phyloP scores from a whole-genome alignment of 2,888 invertebrate genomes.

The Erannis defoliaria region DNA sequence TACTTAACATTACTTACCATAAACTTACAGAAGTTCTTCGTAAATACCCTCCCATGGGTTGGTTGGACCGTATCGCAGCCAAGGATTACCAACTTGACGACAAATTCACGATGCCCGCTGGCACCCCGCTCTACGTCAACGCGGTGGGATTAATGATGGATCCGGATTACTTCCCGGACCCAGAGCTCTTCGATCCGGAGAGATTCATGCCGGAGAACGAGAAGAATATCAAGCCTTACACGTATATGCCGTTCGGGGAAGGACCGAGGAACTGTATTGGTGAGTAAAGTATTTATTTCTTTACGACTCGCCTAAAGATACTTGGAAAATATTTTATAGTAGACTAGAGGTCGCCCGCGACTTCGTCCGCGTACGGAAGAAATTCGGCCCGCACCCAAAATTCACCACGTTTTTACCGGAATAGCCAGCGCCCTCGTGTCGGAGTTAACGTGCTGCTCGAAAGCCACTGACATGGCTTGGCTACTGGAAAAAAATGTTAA shows the following conservation, averaged over 20 bases:
- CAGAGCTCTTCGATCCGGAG: conserved; percentile 82
- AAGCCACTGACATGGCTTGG: too few relatives aligned
- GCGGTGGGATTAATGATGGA: conserved; percentile 66
- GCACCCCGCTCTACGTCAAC: conserved; percentile 62
- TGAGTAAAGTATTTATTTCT: conserved; percentile 39
- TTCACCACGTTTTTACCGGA: too few relatives aligned
- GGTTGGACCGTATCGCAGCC: conserved; percentile 59
- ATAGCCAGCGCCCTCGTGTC: too few relatives aligned
- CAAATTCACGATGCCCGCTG: conserved; percentile 56
- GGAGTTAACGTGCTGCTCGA: too few relatives aligned
- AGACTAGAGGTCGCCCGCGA: too few relatives aligned
- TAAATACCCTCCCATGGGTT: conserved; percentile 65
- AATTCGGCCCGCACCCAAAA: too few relatives aligned
- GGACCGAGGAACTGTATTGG: conserved; percentile 88
- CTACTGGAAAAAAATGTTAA: too few relatives aligned
- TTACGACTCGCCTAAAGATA: neutral
- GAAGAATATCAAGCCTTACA: conserved; percentile 59
- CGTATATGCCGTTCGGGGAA: conserved; percentile 83
- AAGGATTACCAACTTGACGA: conserved; percentile 60
- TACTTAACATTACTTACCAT: neutral
- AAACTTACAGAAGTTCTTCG: conserved; percentile 58
- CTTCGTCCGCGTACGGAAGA: too few relatives aligned
- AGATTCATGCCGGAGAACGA: conserved; percentile 86
- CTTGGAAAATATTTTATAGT: too few relatives aligned
- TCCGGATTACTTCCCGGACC: conserved; percentile 81